These are phyloP conservation scores for Campylomormyrus numenius DNA, from an alignment of 2,113 vertebrate species.

Conservation along the genomic window DNA sequence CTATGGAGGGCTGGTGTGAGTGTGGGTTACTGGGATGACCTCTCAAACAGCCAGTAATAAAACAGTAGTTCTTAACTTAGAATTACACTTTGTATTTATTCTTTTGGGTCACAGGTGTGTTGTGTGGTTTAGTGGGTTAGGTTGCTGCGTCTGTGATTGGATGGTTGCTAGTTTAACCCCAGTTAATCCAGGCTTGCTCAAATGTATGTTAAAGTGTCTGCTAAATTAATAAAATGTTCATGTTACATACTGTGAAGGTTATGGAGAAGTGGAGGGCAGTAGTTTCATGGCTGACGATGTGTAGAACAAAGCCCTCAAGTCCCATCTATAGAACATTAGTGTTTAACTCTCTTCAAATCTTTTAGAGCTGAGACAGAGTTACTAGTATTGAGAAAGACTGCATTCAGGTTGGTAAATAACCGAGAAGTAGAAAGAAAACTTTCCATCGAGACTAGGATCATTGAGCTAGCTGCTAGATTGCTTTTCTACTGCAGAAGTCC, in stretches of 20 bases:
- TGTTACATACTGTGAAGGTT: not conserved
- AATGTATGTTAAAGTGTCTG: not conserved
- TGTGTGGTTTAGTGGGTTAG: not conserved
- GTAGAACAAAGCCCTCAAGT: not conserved
- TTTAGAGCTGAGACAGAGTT: not conserved
- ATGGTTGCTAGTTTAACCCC: not conserved
- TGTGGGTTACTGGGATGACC: too few species aligned
- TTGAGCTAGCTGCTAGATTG: not conserved
- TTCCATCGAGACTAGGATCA: not conserved
- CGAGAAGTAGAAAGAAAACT: not conserved
- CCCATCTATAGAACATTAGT: not conserved
- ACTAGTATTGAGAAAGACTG: not conserved
- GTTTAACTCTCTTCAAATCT: not conserved
- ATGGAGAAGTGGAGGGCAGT: not conserved
- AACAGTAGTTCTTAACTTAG: not conserved
- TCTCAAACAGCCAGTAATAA: too few species aligned
- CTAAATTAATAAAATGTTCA: not conserved
- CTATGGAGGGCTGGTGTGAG: too few species aligned
- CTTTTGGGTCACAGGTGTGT: not conserved
- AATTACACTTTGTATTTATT: not conserved
- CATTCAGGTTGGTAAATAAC: not conserved
- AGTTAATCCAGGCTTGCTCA: not conserved
- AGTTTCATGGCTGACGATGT: not conserved
- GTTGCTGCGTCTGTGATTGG: not conserved
- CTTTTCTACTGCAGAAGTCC: not conserved